Conservation (phyloP, 2,888 invertebrate species). For the Hirtodrosophila confusa region DNA sequence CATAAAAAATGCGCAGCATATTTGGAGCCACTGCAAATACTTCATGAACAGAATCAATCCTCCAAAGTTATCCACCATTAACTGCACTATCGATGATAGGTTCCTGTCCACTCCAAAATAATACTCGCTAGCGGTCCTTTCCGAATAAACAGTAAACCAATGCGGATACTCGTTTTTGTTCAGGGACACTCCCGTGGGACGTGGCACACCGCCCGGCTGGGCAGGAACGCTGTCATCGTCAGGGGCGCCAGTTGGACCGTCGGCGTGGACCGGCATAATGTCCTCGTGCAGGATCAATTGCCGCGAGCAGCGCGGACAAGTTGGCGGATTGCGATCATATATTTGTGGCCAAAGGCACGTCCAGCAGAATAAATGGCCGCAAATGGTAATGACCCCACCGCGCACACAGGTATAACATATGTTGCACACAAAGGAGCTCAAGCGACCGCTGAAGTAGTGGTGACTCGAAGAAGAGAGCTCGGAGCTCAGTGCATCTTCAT, state of each 20-base stretch:
- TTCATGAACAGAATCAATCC: too few relatives aligned
- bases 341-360: slow-evolving; percentile 52
- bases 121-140: neutral
- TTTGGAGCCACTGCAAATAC: too few relatives aligned
- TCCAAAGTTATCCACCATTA: too few relatives aligned
- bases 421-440: slow-evolving; percentile 34
- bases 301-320: slow-evolving; percentile 44
- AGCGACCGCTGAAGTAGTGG: neutral
- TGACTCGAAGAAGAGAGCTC: too few relatives aligned
- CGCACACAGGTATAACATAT: slow-evolving; percentile 28
- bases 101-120: too few relatives aligned
- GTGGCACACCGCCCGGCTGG: slow-evolving; percentile 46
- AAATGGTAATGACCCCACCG: slow-evolving; percentile 56
- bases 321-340: fast-evolving
- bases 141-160: slow-evolving; percentile 41
- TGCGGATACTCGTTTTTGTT: neutral
- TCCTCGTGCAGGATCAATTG: slow-evolving; percentile 57
- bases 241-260: slow-evolving; percentile 33
- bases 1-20: too few relatives aligned
- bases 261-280: slow-evolving; percentile 44
- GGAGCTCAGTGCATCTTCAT: too few relatives aligned
- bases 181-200: slow-evolving; percentile 50
- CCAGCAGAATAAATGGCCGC: slow-evolving; percentile 67
- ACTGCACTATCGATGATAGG: too few relatives aligned
- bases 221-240: slow-evolving; percentile 11